Evolutionary conservation across 1,140 invertebrate species (phyloP).

Genomic region (Meteorus sp.): DNA sequence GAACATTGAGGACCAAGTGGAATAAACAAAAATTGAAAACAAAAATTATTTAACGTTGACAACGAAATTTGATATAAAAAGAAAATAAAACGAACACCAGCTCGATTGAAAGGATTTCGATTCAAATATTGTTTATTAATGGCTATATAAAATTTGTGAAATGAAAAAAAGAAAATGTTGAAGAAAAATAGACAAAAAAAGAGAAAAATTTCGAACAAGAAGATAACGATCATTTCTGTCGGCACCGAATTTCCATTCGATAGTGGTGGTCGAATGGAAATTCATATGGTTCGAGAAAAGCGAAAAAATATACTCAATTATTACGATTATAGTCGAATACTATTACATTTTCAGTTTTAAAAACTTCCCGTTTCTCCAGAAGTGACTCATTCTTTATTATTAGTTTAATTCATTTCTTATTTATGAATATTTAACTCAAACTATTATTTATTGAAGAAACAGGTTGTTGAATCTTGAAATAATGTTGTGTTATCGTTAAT

Average conservation of each 20-base stretch:
- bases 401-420: constrained; percentile 48
- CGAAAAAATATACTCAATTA: constrained; percentile 43
- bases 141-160: constrained; percentile 11
- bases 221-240: constrained; percentile 21
- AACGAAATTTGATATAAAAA: background rate
- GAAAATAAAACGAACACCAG: constrained; percentile 9
- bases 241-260: constrained; percentile 50
- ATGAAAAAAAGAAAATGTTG: constrained; percentile 19
- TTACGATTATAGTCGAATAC: constrained; percentile 50
- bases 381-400: constrained; percentile 51
- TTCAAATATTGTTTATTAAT: background rate
- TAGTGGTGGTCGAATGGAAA: constrained; percentile 58
- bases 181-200: constrained; percentile 28
- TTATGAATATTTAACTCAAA: constrained; percentile 38
- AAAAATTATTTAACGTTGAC: too few species aligned
- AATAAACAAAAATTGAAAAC: constrained; percentile 35
- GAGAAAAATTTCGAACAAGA: constrained; percentile 22
- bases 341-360: constrained; percentile 43
- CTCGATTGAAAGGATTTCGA: constrained; percentile 18
- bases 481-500: constrained; percentile 48
- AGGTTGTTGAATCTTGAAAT: constrained; percentile 41
- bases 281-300: constrained; percentile 32
- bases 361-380: constrained; percentile 55
- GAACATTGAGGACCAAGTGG: constrained; percentile 31
- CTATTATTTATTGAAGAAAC: constrained; percentile 42